phyloP scores from a whole-genome alignment of 2,797 vertebrate genomes.

The Pachyuromys duprasi region DNA sequence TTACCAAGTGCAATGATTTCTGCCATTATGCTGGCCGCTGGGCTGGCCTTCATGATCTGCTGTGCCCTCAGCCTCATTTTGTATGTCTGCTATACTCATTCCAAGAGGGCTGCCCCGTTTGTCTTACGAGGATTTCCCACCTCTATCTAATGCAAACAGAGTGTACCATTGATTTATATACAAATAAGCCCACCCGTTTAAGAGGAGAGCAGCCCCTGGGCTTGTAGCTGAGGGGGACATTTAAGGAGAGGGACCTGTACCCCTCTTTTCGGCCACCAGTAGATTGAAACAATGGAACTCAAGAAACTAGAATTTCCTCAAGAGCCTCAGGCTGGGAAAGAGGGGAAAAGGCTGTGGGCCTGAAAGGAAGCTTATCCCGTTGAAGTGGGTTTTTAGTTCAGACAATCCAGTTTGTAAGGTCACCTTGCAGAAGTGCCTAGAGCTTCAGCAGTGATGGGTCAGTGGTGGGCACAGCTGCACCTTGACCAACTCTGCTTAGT shows the following conservation, averaged over 20 bases:
- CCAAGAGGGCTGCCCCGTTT: background rate
- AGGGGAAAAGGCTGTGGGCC: background rate
- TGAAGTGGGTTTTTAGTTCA: background rate
- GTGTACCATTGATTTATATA: background rate
- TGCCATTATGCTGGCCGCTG: background rate
- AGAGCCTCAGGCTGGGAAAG: background rate
- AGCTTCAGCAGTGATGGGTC: background rate
- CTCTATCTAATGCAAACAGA: constrained; percentile 7
- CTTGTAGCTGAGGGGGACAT: background rate
- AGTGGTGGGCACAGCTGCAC: background rate
- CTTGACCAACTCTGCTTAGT: background rate
- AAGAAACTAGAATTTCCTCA: background rate
- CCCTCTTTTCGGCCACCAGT: background rate
- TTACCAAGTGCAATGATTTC: background rate
- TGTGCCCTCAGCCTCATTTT: background rate
- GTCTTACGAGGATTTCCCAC: background rate
- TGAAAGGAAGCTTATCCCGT: background rate
- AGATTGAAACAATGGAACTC: background rate
- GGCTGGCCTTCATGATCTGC: constrained; percentile 15
- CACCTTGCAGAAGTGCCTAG: background rate
- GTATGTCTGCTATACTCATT: background rate
- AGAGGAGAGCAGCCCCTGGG: background rate
- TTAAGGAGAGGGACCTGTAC: background rate
- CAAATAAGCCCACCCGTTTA: background rate
- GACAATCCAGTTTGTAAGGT: background rate